Percentiles rank a stretch among this genome's conserved stretches.
phyloP scores from a whole-genome alignment of 1,140 invertebrate genomes.

The Orchestia grillus region DNA sequence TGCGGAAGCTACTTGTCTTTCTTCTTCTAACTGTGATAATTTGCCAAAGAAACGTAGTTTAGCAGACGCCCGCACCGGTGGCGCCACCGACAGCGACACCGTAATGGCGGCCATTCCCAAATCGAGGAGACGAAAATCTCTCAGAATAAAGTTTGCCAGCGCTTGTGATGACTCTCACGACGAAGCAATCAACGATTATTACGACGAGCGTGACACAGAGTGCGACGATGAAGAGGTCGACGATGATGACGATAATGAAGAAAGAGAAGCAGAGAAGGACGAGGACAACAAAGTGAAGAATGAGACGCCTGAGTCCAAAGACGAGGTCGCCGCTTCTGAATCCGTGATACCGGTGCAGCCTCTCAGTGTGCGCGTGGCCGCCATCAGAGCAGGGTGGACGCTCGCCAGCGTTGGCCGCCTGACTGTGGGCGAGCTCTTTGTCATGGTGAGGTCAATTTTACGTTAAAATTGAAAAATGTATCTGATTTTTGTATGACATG shows the following conservation, averaged over 20 bases:
- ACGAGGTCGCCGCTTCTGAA: background rate
- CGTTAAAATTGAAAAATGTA: background rate
- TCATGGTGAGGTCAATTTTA: constrained; percentile 11
- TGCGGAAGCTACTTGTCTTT: background rate
- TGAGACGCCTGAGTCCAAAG: background rate
- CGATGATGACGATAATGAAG: constrained; percentile 39
- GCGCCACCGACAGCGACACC: background rate
- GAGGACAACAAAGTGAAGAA: background rate
- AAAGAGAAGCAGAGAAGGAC: background rate
- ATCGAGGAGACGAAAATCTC: background rate
- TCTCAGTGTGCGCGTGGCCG: background rate
- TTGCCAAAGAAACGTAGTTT: constrained; percentile 50
- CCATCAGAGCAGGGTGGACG: constrained; percentile 31
- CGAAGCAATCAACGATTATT: background rate
- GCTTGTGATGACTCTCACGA: constrained; percentile 21
- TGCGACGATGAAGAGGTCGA: constrained; percentile 38
- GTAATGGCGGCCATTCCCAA: background rate
- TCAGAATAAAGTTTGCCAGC: background rate
- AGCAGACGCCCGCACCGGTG: background rate
- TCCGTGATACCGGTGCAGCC: background rate
- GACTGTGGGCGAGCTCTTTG: constrained; percentile 12
- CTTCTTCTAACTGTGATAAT: constrained; percentile 48
- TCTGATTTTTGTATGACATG: background rate
- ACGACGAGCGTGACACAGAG: background rate
- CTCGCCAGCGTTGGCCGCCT: constrained; percentile 12